phyloP scores from a whole-genome alignment of 1,140 invertebrate species.

The Caenorhabditis latens region DNA sequence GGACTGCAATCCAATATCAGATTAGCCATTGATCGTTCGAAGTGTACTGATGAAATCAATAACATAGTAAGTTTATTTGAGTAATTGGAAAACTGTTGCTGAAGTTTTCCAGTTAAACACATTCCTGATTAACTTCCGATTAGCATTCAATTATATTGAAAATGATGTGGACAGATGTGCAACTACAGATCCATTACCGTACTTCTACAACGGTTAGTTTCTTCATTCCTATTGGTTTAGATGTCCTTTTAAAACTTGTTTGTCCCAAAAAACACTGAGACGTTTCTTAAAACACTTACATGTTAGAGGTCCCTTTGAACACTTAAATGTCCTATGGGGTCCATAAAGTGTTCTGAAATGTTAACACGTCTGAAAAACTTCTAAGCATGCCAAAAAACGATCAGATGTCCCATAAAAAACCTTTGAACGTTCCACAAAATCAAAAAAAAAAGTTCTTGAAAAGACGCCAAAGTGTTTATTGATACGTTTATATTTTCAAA shows the following conservation, averaged over 20 bases:
- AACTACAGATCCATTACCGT: not conserved
- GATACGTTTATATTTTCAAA: too few species aligned
- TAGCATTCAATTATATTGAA: not conserved
- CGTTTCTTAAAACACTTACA: not conserved
- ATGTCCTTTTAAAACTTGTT: not conserved
- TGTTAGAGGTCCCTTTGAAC: too few species aligned
- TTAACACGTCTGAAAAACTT: too few species aligned
- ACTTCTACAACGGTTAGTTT: not conserved
- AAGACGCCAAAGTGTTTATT: too few species aligned
- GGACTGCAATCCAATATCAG: not conserved
- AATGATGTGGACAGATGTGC: not conserved
- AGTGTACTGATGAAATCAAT: not conserved
- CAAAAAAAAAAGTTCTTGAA: too few species aligned
- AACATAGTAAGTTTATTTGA: not conserved
- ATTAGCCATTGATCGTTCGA: not conserved
- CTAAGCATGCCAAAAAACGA: too few species aligned
- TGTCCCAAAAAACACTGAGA: not conserved
- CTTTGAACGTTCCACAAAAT: too few species aligned
- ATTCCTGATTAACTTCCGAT: not conserved
- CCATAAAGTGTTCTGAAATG: too few species aligned
- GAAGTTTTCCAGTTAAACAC: not conserved
- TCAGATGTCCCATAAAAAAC: too few species aligned
- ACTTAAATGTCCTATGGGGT: too few species aligned
- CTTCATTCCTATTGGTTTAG: not conserved
- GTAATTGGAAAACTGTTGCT: not conserved